Evolutionary conservation across 2,113 vertebrate species (phyloP).

Genomic region (Piliocolobus tephrosceles): DNA sequence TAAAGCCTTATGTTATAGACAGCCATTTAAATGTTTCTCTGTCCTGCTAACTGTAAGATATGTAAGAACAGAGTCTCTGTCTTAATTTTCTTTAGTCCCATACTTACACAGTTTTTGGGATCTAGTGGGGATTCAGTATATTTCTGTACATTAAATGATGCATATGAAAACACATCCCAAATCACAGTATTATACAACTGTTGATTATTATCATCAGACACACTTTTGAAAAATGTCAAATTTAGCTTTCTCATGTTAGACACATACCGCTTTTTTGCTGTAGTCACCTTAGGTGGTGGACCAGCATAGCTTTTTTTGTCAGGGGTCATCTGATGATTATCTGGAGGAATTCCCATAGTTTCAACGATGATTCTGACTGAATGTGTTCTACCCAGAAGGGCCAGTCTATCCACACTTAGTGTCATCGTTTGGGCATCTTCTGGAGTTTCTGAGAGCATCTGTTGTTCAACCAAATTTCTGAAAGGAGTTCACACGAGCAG

Average conservation of each 20-base stretch:
- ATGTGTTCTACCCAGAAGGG: constrained; percentile 84
- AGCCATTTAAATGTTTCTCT: constrained; percentile 24
- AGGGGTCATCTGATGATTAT: constrained; percentile 70
- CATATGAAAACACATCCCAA: constrained; percentile 6
- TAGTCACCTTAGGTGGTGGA: constrained; percentile 84
- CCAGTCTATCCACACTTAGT: constrained; percentile 85
- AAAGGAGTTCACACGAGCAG: constrained; percentile 29
- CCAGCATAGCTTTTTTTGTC: constrained; percentile 80
- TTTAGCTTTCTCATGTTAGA: constrained; percentile 26
- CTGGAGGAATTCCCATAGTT: constrained; percentile 84
- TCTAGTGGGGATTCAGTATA: not conserved
- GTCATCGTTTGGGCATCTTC: not conserved
- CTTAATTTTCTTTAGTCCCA: constrained; percentile 18
- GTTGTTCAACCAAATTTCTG: constrained; percentile 57
- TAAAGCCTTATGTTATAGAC: not conserved
- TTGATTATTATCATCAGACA: not conserved
- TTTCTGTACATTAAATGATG: constrained; percentile 2
- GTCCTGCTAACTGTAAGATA: not conserved
- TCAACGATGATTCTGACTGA: constrained; percentile 87
- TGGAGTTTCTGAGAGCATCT: not conserved
- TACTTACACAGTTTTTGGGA: not conserved
- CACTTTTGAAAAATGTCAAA: constrained; percentile 7
- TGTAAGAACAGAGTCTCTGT: not conserved
- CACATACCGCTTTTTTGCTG: constrained; percentile 87
- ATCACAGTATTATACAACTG: not conserved